These are phyloP conservation scores for Dione vanillae DNA, from an alignment of 2,888 invertebrate genomes.

Conservation along the genomic window DNA sequence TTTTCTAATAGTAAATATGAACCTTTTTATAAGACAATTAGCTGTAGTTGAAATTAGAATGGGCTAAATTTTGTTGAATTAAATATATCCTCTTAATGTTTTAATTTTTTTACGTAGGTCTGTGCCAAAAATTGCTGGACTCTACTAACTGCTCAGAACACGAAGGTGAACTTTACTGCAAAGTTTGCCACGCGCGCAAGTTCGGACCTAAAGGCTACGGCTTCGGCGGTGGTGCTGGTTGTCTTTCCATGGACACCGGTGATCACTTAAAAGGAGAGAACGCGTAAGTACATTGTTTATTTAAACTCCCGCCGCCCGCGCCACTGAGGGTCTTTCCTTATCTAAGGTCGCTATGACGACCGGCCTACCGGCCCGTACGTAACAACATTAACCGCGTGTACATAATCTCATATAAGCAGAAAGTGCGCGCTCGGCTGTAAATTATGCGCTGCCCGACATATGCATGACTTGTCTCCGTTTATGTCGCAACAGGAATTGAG, in stretches of 20 bases:
- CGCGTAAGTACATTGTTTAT: constrained; percentile 88
- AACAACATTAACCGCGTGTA: constrained; percentile 84
- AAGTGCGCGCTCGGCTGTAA: constrained; percentile 82
- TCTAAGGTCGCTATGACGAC: constrained; percentile 77
- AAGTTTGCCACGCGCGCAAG: constrained; percentile 98
- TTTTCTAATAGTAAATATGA: no score
- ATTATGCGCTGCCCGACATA: constrained; percentile 81
- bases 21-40: no score
- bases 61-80: background rate
- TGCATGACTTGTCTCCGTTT: constrained; percentile 85
- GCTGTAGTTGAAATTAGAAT: background rate
- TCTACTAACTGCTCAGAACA: constrained; percentile 99
- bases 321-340: constrained; percentile 85
- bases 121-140: constrained; percentile 99
- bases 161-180: constrained; percentile 98
- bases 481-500: constrained; percentile 84
- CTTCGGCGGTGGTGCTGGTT: constrained; percentile 98
- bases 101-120: constrained; percentile 83
- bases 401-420: constrained; percentile 80
- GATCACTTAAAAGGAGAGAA: constrained; percentile 90
- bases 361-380: constrained; percentile 81
- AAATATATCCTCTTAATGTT: background rate
- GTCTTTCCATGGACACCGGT: constrained; percentile 97
- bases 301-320: constrained; percentile 80
- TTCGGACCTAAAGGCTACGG: constrained; percentile 99